Percentiles rank a stretch among this genome's conserved stretches.
Evolutionary conservation across 2,797 vertebrate genomes (phyloP).

Genomic region (Ctenosaura bakeri): DNA sequence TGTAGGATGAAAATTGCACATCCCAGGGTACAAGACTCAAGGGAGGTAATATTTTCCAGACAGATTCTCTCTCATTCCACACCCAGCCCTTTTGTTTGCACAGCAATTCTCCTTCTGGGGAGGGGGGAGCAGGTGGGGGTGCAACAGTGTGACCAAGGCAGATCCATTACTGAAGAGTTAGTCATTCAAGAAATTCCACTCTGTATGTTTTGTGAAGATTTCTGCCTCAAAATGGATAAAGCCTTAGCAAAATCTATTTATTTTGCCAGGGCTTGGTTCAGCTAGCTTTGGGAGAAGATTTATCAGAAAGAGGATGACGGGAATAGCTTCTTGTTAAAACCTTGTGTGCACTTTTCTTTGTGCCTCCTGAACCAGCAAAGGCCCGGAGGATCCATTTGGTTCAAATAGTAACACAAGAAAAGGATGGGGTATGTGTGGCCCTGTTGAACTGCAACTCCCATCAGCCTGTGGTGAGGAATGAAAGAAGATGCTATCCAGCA

Average conservation of each 20-base stretch:
- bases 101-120: slow-evolving; percentile 26
- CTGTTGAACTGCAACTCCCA: not conserved
- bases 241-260: not conserved
- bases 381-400: not conserved
- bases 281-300: slow-evolving; percentile 11
- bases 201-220: not conserved
- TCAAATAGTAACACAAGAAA: not conserved
- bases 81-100: slow-evolving; percentile 56
- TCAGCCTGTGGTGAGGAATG: not conserved
- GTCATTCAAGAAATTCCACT: slow-evolving; percentile 12
- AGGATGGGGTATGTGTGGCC: not conserved
- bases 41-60: slow-evolving; percentile 74
- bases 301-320: not conserved
- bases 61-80: slow-evolving; percentile 63
- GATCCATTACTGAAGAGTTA: slow-evolving; percentile 33
- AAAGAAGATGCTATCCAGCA: not conserved
- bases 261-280: slow-evolving; percentile 29
- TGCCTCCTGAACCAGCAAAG: slow-evolving; percentile 12
- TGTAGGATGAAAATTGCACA: slow-evolving; percentile 74
- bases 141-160: not conserved
- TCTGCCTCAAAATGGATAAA: not conserved
- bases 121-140: not conserved
- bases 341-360: not conserved
- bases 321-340: not conserved
- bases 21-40: slow-evolving; percentile 54